Conservation (phyloP, 1,140 invertebrate genomes). For the Hetaerina americana region DNA sequence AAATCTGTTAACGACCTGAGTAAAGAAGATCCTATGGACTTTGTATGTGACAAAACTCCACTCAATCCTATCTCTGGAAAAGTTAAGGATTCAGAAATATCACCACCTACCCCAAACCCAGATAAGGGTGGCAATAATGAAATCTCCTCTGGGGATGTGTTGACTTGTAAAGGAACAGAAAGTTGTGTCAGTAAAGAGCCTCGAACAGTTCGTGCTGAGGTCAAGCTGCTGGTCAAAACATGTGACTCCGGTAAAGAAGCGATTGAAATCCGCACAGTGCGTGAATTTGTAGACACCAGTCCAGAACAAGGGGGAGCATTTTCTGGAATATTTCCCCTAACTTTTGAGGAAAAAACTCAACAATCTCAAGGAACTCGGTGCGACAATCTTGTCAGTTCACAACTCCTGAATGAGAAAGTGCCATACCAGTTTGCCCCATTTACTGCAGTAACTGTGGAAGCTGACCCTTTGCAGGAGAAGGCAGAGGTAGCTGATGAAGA, state of each 20-base stretch:
- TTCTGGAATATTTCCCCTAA: background rate
- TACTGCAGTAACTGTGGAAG: background rate
- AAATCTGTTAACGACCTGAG: no score
- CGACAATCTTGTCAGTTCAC: no score
- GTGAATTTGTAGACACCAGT: slow-evolving; percentile 29
- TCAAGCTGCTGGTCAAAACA: slow-evolving; percentile 37
- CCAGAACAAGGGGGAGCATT: background rate
- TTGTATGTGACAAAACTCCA: no score
- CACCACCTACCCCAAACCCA: no score
- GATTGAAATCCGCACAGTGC: slow-evolving; percentile 36
- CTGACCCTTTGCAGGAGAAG: background rate
- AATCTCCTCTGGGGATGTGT: background rate
- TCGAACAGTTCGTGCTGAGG: slow-evolving; percentile 28
- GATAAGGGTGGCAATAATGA: no score
- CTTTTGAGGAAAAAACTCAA: no score
- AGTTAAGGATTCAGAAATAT: no score
- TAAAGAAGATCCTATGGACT: no score
- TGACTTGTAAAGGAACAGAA: background rate
- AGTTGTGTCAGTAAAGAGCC: background rate
- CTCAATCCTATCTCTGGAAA: no score
- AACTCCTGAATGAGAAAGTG: no score
- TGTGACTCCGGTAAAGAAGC: slow-evolving; percentile 33
- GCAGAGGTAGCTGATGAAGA: background rate
- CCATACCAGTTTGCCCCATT: no score
- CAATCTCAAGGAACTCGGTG: no score